Conservation (phyloP, 2,113 vertebrate genomes). For the Petroica traversi region DNA sequence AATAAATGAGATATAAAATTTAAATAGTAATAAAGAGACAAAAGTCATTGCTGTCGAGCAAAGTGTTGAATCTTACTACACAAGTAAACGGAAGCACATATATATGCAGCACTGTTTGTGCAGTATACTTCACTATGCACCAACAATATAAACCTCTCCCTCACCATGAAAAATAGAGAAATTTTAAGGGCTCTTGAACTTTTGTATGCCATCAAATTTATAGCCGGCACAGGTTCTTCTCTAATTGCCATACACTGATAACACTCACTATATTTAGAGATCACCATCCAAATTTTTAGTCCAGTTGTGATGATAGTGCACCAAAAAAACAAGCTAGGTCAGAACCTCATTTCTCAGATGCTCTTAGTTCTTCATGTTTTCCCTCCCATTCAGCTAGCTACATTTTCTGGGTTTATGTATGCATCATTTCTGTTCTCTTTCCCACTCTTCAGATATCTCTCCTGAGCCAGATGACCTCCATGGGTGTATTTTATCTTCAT, state of each 20-base stretch:
- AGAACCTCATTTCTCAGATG: not conserved
- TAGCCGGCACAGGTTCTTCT: conserved; percentile 2
- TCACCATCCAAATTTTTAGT: not conserved
- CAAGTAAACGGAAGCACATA: not conserved
- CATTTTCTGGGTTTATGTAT: not conserved
- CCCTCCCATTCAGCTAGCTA: not conserved
- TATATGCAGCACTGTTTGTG: not conserved
- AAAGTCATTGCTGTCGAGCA: not conserved
- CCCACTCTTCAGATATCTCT: not conserved
- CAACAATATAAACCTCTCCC: not conserved
- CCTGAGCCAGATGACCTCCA: not conserved
- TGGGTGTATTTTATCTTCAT: not conserved
- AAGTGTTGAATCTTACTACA: not conserved
- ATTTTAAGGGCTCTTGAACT: conserved; percentile 42
- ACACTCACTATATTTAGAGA: not conserved
- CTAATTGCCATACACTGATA: not conserved
- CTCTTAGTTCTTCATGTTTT: not conserved
- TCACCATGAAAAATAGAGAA: conserved; percentile 42
- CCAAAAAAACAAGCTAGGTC: not conserved
- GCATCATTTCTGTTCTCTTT: not conserved
- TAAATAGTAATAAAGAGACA: not conserved
- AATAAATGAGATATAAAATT: not conserved
- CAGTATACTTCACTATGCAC: not conserved
- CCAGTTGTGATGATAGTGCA: not conserved
- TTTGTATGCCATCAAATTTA: not conserved